Conservation (phyloP, 1,140 invertebrate species). For the Dendroctonus valens region DNA sequence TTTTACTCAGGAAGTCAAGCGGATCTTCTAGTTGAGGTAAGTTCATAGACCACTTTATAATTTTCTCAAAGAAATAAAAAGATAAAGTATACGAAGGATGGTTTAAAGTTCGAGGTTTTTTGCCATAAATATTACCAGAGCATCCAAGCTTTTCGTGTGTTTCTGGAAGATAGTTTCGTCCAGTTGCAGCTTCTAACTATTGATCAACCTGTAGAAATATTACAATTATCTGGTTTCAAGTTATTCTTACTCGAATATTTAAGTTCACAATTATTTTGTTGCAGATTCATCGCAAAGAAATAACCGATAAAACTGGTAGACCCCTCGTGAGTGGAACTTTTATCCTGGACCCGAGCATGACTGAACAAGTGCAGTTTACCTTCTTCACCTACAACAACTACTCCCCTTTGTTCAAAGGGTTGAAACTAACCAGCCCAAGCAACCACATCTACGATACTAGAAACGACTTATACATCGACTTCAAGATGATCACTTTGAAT, state of each 20-base stretch:
- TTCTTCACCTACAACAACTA: conserved; percentile 54
- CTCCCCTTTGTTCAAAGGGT: conserved; percentile 52
- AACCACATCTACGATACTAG: conserved; percentile 49
- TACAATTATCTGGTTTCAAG: background rate
- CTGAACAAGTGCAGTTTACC: conserved; percentile 52
- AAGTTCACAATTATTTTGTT: conserved; percentile 11
- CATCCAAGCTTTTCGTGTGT: too few species aligned
- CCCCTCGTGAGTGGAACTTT: conserved; percentile 54
- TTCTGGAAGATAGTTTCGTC: too few species aligned
- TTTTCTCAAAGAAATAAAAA: conserved; percentile 1
- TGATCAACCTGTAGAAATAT: too few species aligned
- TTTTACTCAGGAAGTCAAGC: conserved; percentile 54
- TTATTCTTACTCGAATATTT: background rate
- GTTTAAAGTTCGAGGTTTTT: too few species aligned
- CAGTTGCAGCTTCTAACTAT: too few species aligned
- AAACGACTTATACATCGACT: conserved; percentile 52
- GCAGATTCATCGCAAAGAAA: conserved; percentile 53
- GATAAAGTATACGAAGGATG: too few species aligned
- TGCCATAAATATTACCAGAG: background rate
- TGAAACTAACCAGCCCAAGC: conserved; percentile 53
- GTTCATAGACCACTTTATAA: background rate
- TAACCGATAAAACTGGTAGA: conserved; percentile 50
- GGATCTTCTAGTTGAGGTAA: conserved; percentile 54
- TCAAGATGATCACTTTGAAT: conserved; percentile 55
- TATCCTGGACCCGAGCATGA: conserved; percentile 52